Evolutionary conservation across 1,140 invertebrate genomes (phyloP), one percentile per base, ranked within the genome.

Genomic region (Heliconius melpomene): DNA sequence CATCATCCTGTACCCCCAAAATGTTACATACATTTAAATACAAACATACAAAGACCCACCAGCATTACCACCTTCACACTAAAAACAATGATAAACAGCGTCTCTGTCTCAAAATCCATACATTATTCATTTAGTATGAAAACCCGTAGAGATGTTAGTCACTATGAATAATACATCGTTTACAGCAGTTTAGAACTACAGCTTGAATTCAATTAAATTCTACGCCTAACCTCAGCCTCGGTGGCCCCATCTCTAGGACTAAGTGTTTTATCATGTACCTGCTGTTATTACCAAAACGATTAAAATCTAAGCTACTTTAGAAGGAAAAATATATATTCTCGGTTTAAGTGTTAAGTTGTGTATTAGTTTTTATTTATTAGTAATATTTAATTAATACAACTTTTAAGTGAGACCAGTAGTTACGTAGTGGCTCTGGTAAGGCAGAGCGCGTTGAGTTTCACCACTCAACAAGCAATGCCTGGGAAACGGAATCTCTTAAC

Each of bases 241-340:
- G 71, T 57, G 46, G 52, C 23, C 71, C 32, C 57, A 52, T 40
- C 80, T 76, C 57, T 60, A 50, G 46, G 29, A 74, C 75, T 84
- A 84, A 84, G 83, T 84, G 83, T 82, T 84, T 84, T 84, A 82
- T 79, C 83, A 70, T 84, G 83, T 84, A 66, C 9, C n/a, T 66
- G 13, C 23, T 18, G 60, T 66, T 66, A 66, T 66, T 66, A 29
- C 26, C 16, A 29, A 29, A 66, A 16, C 60, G 26, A 66, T 66
- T 66, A 66, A 66, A 66, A 66, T 66, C 60, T 26, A 3, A 66
- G n/a, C 60, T 66, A 29, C 60, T 66, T 66, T 66, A 5, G 11
- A 29, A 29, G 26, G 13, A 66, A 66, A 66, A 66, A 66, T 66
- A 66, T 66, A 66, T 66, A 66, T 16, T 66, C 60, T 26, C 13